Conservation (phyloP, 2,113 vertebrate species). For the Procavia capensis region DNA sequence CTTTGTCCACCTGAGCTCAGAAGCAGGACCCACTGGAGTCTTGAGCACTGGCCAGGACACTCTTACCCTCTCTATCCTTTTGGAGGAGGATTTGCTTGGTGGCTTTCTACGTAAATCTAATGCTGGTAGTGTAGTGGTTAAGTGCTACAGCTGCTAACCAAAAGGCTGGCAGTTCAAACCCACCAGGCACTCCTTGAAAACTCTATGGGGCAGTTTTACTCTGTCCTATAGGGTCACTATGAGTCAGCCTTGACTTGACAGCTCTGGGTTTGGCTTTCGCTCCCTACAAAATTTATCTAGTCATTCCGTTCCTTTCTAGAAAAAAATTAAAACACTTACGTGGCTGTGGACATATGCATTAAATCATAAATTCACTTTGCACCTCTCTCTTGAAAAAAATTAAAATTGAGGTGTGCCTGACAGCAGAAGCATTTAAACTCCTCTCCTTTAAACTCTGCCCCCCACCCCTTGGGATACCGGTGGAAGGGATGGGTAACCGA, state of each 20-base stretch:
- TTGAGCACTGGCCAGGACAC: neutral
- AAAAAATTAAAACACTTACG: neutral
- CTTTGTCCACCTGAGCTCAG: neutral
- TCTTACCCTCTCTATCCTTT: neutral
- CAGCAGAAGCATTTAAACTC: neutral
- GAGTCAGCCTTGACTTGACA: no score
- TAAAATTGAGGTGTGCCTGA: neutral
- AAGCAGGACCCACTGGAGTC: neutral
- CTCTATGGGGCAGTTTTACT: no score
- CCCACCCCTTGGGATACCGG: neutral
- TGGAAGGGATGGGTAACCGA: neutral
- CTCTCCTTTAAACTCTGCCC: neutral
- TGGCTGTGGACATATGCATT: neutral
- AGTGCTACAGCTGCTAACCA: no score
- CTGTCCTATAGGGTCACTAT: no score
- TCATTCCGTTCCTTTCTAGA: constrained; percentile 45
- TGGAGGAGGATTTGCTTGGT: neutral
- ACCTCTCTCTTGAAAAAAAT: neutral
- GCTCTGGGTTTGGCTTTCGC: no score
- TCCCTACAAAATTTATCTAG: neutral
- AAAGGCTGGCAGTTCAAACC: no score
- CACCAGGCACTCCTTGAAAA: no score
- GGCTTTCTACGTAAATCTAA: neutral
- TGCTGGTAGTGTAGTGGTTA: no score
- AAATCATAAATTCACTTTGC: constrained; percentile 10